Evolutionary conservation across 2,888 invertebrate species (phyloP).

Genomic region (Oeneis ivallda): DNA sequence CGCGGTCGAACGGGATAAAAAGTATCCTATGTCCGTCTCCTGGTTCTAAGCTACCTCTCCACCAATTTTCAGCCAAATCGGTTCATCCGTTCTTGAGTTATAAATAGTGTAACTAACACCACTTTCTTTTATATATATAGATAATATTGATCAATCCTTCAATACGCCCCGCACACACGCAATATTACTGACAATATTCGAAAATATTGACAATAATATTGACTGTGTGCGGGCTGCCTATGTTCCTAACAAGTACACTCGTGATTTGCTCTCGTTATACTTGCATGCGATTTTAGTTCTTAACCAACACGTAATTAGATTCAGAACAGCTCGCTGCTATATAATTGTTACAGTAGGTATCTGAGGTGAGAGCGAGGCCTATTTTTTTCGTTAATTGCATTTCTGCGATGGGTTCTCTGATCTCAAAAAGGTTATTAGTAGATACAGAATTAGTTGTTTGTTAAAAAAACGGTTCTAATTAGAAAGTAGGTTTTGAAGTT

Average conservation of each 20-base stretch:
- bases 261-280: slow-evolving; percentile 20
- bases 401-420: slow-evolving; percentile 11
- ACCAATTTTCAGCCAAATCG: no score
- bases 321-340: background rate
- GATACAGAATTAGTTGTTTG: slow-evolving; percentile 18
- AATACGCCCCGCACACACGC: no score
- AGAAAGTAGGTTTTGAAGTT: slow-evolving; percentile 14
- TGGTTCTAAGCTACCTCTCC: no score
- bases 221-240: no score
- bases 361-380: background rate
- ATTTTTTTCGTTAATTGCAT: slow-evolving; percentile 26
- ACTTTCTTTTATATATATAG: no score
- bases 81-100: no score
- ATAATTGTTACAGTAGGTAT: slow-evolving; percentile 15
- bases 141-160: no score
- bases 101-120: no score
- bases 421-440: slow-evolving; percentile 12
- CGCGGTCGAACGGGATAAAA: no score
- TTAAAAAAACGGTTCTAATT: slow-evolving; percentile 16
- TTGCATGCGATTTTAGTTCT: slow-evolving; percentile 5
- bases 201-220: no score
- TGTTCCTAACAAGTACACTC: slow-evolving; percentile 21
- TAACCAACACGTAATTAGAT: background rate
- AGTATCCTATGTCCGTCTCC: no score
- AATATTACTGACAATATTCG: no score